Conservation (phyloP, 2,888 invertebrate species). For the Anoncus sp. region DNA sequence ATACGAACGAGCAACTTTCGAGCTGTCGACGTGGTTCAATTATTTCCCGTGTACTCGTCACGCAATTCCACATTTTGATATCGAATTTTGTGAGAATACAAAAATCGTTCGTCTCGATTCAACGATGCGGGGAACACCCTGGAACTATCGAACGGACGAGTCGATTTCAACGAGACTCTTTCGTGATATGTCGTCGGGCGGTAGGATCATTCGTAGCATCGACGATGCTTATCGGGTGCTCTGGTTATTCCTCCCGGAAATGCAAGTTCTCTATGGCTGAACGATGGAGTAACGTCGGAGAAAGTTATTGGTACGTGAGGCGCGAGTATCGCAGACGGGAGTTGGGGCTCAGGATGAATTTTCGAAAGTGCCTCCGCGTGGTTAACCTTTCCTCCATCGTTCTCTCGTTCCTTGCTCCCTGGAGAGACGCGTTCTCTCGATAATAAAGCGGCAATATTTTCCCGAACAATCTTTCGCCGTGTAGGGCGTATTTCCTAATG, state of each 20-base stretch:
- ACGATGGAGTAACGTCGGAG: too few species aligned
- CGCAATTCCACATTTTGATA: neutral
- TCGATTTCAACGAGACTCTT: too few species aligned
- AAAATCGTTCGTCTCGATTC: neutral
- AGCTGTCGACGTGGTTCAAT: neutral
- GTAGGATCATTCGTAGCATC: too few species aligned
- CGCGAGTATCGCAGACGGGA: too few species aligned
- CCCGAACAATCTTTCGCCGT: constrained; percentile 25
- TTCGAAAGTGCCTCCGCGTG: constrained; percentile 12
- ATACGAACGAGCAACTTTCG: too few species aligned
- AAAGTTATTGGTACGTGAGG: too few species aligned
- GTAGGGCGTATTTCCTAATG: constrained; percentile 31
- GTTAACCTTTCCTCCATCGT: neutral
- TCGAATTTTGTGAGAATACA: neutral
- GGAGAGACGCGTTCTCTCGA: constrained; percentile 19
- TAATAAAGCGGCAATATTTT: constrained; percentile 55
- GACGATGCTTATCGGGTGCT: too few species aligned
- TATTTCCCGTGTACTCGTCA: neutral
- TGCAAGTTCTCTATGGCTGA: too few species aligned
- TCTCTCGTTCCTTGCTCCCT: constrained; percentile 18
- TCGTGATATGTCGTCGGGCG: too few species aligned
- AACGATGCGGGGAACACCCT: too few species aligned
- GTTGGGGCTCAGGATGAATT: constrained; percentile 10
- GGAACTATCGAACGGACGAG: too few species aligned
- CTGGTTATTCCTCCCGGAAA: too few species aligned